Evolutionary conservation across 2,888 invertebrate species (phyloP).

Genomic region (Heliconius ismenius): DNA sequence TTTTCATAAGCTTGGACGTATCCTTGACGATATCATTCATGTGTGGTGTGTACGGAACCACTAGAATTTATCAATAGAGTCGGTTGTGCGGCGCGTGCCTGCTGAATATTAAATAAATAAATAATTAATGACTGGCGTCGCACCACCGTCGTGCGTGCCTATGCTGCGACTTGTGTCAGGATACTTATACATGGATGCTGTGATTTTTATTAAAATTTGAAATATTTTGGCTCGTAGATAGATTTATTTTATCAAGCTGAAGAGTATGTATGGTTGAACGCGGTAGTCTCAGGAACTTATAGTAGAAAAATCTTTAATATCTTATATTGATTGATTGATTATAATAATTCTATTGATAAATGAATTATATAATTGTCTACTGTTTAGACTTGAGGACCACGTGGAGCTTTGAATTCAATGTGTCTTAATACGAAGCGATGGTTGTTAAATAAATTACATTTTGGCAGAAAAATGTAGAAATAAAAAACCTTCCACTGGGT

Average conservation of each 20-base stretch:
- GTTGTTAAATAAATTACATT: too few relatives aligned
- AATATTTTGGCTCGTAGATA: too few relatives aligned
- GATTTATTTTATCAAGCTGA: neutral
- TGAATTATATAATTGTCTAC: too few relatives aligned
- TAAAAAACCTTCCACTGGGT: too few relatives aligned
- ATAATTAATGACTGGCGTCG: conserved; percentile 32
- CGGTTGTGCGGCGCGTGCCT: conserved; percentile 34
- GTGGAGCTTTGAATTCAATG: too few relatives aligned
- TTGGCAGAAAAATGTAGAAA: too few relatives aligned
- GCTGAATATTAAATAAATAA: conserved; percentile 36
- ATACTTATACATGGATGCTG: neutral
- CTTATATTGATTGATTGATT: too few relatives aligned
- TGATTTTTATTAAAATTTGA: too few relatives aligned
- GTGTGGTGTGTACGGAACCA: conserved; percentile 18
- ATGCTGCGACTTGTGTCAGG: conserved; percentile 25
- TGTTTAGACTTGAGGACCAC: too few relatives aligned
- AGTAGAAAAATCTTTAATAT: neutral
- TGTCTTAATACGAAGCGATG: too few relatives aligned
- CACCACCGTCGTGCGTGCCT: conserved; percentile 19
- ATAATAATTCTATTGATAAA: too few relatives aligned
- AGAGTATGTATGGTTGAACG: neutral
- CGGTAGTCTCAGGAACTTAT: neutral
- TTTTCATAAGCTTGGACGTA: conserved; percentile 5
- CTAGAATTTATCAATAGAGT: conserved; percentile 24
- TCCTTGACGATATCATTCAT: conserved; percentile 3